These are phyloP conservation scores for Furcula furcula DNA, from an alignment of 2,888 invertebrate genomes.

Conservation along the genomic window DNA sequence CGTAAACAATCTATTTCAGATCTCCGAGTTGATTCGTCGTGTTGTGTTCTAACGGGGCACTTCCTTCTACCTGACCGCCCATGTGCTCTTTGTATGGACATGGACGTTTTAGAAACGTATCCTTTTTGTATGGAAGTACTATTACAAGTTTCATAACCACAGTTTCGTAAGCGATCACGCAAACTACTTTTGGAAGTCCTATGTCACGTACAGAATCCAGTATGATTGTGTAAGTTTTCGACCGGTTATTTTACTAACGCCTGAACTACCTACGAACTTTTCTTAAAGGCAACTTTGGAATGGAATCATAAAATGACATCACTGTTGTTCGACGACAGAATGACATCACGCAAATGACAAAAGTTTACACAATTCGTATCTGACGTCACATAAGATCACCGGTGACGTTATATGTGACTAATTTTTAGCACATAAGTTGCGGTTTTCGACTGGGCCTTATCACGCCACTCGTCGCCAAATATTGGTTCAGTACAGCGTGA, in stretches of 20 bases:
- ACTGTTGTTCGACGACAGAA: background rate
- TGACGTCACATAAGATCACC: constrained; percentile 4
- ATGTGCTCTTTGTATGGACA: constrained; percentile 12
- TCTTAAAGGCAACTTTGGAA: no score
- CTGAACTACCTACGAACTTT: no score
- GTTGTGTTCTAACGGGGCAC: constrained; percentile 49
- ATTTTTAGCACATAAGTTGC: constrained; percentile 33
- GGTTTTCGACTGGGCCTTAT: constrained; percentile 50
- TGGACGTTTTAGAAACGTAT: constrained; percentile 9
- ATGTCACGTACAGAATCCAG: no score
- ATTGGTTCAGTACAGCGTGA: constrained; percentile 59
- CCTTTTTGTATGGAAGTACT: background rate
- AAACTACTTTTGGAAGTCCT: background rate
- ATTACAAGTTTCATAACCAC: background rate
- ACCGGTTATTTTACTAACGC: no score
- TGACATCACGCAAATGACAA: background rate
- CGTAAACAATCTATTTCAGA: constrained; percentile 80
- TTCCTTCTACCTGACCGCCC: constrained; percentile 27
- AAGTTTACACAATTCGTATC: constrained; percentile 6
- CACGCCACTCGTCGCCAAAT: constrained; percentile 53
- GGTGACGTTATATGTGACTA: constrained; percentile 36
- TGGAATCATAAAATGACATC: background rate
- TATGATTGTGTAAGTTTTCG: no score
- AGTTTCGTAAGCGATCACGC: no score
- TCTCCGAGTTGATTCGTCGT: constrained; percentile 61